A percentile compares a stretch with the other conserved stretches of the same genome.
phyloP scores from a whole-genome alignment of 1,140 invertebrate species.

The Drosophila sulfurigaster region DNA sequence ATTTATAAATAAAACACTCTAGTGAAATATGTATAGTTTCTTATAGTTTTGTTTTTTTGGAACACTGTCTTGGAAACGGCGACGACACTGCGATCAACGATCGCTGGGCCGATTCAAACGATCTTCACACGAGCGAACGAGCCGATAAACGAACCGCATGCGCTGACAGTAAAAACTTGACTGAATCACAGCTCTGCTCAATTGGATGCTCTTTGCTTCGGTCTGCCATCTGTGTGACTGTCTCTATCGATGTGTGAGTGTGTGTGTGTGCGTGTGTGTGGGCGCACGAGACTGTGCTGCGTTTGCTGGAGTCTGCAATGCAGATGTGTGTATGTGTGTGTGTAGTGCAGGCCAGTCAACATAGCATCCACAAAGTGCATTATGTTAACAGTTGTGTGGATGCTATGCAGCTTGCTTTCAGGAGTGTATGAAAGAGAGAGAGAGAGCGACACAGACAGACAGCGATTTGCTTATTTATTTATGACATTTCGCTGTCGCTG shows the following conservation, averaged over 20 bases:
- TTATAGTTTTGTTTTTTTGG: constrained; percentile 66
- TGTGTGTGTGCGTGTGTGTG: constrained; percentile 8
- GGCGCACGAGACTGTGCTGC: constrained; percentile 2
- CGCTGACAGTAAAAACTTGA: constrained; percentile 66
- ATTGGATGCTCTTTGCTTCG: constrained; percentile 63
- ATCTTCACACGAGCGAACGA: constrained; percentile 37
- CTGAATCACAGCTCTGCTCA: constrained; percentile 52
- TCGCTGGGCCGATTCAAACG: constrained; percentile 9
- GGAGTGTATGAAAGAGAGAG: background rate
- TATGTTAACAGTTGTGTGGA: constrained; percentile 10
- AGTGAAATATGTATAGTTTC: constrained; percentile 34
- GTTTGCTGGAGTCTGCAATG: constrained; percentile 34
- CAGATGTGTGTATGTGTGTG: too few relatives aligned
- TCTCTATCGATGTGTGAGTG: constrained; percentile 14
- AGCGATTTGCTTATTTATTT: constrained; percentile 46
- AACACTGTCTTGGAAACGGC: constrained; percentile 71
- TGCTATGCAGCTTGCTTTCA: constrained; percentile 7
- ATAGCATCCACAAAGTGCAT: constrained; percentile 36
- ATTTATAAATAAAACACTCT: constrained; percentile 53
- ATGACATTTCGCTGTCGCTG: constrained; percentile 34
- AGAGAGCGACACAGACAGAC: background rate
- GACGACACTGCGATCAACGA: constrained; percentile 26
- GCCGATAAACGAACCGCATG: constrained; percentile 64
- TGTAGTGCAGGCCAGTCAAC: constrained; percentile 3
- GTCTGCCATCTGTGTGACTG: constrained; percentile 32